Percentiles rank a stretch among this genome's conserved stretches.
Evolutionary conservation across 1,140 invertebrate species (phyloP).

Genomic region (Dendrolimus punctatus): DNA sequence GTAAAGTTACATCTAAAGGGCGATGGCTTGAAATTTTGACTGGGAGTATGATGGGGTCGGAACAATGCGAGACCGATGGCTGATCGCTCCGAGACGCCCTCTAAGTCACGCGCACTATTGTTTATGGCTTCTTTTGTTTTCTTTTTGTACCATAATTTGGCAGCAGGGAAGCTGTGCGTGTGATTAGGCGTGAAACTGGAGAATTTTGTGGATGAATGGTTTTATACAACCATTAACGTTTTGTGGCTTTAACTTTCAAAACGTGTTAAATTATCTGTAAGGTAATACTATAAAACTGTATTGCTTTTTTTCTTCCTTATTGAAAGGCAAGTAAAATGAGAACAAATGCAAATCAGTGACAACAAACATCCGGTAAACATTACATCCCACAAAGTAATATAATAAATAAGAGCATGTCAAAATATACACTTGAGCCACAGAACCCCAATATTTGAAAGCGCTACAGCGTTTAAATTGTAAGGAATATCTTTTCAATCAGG

Average conservation of each 20-base stretch:
- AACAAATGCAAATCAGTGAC: not conserved
- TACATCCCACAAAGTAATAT: too few relatives aligned
- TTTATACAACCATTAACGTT: not conserved
- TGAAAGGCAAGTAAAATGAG: not conserved
- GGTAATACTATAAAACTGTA: too few relatives aligned
- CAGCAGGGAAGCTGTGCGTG: constrained; percentile 17
- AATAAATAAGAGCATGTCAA: constrained; percentile 5
- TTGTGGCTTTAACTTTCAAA: too few relatives aligned
- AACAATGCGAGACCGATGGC: constrained; percentile 21
- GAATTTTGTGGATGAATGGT: constrained; percentile 6
- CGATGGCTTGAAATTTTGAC: constrained; percentile 28
- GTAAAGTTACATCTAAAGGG: constrained; percentile 17
- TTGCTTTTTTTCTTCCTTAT: too few relatives aligned
- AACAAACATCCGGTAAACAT: not conserved
- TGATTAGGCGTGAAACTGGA: constrained; percentile 32
- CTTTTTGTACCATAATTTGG: constrained; percentile 33
- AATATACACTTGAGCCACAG: not conserved
- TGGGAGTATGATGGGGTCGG: constrained; percentile 27
- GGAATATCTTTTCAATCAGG: constrained; percentile 11
- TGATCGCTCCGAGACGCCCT: constrained; percentile 25
- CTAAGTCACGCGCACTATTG: constrained; percentile 38
- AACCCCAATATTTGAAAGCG: constrained; percentile 6
- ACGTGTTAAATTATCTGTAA: too few relatives aligned
- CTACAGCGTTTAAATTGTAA: constrained; percentile 8
- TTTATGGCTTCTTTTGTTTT: constrained; percentile 34